Evolutionary conservation across 2,888 invertebrate genomes (phyloP).

Genomic region (Macaria liturata): DNA sequence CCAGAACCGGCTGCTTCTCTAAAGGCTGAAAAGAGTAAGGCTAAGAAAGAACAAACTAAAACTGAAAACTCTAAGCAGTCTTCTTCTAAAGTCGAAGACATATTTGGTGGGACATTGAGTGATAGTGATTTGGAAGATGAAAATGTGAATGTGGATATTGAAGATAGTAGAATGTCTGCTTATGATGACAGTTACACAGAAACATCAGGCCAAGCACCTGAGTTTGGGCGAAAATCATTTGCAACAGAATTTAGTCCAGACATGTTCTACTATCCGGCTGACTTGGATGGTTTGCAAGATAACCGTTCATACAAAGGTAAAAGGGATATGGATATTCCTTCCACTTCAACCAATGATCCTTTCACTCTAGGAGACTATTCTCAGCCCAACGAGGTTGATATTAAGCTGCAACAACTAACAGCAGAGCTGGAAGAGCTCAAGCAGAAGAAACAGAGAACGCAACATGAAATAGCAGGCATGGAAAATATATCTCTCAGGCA

Average conservation of each 20-base stretch:
- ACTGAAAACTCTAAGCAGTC: conserved; percentile 53
- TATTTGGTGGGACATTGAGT: conserved; percentile 96
- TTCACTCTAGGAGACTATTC: conserved; percentile 22
- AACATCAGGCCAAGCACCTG: conserved; percentile 64
- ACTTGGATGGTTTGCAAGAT: conserved; percentile 44
- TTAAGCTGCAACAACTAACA: conserved; percentile 87
- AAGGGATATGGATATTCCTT: conserved; percentile 40
- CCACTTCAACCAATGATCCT: conserved; percentile 27
- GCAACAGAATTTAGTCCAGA: conserved; percentile 66
- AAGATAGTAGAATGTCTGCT: conserved; percentile 90
- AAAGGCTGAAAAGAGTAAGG: conserved; percentile 73
- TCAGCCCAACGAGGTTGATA: conserved; percentile 25
- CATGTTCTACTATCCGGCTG: conserved; percentile 54
- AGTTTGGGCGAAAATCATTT: conserved; percentile 47
- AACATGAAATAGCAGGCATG: conserved; percentile 92
- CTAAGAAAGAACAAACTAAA: conserved; percentile 55
- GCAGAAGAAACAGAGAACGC: conserved; percentile 89
- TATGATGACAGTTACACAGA: conserved; percentile 90
- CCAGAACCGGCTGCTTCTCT: conserved; percentile 46
- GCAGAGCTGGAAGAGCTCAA: conserved; percentile 90
- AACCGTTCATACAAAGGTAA: conserved; percentile 36
- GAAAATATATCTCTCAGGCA: conserved; percentile 93
- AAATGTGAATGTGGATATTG: conserved; percentile 90
- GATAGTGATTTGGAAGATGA: conserved; percentile 93
- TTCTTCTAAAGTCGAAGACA: conserved; percentile 84